These are phyloP conservation scores for Choloepus hoffmanni DNA, from an alignment of 2,113 vertebrate species.

Conservation along the genomic window DNA sequence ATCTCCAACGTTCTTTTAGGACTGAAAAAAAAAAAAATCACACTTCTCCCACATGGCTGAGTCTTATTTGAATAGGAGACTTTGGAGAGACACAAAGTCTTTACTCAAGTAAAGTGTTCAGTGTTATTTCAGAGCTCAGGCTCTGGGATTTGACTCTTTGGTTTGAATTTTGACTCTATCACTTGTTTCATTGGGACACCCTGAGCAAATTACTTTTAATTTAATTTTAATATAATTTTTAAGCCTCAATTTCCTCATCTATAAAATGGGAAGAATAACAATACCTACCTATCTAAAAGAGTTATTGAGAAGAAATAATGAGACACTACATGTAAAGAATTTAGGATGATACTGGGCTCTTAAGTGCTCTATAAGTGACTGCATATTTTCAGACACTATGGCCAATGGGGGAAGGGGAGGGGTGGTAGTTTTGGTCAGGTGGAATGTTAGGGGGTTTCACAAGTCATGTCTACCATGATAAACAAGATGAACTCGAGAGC, in stretches of 20 bases:
- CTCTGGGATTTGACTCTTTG: not conserved
- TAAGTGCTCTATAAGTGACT: not conserved
- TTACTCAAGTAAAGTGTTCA: not conserved
- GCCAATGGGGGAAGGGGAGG: not conserved
- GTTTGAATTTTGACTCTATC: not conserved
- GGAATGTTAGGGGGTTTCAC: not conserved
- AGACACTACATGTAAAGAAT: not conserved
- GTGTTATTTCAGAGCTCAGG: not conserved
- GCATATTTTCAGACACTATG: not conserved
- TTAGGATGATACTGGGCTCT: not conserved
- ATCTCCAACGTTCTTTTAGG: not conserved
- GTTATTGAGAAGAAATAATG: not conserved
- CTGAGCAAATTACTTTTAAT: not conserved
- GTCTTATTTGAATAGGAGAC: not conserved
- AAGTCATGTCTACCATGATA: not conserved
- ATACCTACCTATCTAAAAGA: not conserved
- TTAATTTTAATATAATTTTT: no score
- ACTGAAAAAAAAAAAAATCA: not conserved
- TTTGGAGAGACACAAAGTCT: not conserved
- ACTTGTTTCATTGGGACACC: not conserved
- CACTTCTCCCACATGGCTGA: not conserved
- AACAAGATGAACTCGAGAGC: not conserved
- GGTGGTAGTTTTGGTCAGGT: not conserved
- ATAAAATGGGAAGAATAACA: not conserved
- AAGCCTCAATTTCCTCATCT: not conserved